phyloP scores from a whole-genome alignment of 2,113 vertebrate genomes.

The Pseudorasbora parva region DNA sequence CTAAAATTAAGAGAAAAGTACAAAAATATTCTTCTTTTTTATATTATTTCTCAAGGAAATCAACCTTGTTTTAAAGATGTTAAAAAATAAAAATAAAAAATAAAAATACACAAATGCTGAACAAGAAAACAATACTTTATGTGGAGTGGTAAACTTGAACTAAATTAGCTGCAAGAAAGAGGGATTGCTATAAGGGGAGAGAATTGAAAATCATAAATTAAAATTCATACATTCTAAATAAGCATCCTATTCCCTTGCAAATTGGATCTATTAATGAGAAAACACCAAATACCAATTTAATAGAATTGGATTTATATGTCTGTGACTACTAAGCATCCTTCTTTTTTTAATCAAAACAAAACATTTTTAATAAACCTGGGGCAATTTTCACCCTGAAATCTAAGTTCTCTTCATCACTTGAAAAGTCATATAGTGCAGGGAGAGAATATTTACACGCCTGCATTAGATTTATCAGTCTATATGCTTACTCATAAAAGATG shows the following conservation, averaged over 20 bases:
- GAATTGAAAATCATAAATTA: neutral
- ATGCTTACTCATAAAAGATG: neutral
- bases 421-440: neutral
- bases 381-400: neutral
- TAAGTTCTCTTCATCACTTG: neutral
- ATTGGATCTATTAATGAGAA: neutral
- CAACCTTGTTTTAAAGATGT: neutral
- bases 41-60: neutral
- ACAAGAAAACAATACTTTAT: neutral
- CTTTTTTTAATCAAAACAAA: neutral
- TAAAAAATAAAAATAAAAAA: neutral
- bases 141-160: neutral
- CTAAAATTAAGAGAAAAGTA: neutral
- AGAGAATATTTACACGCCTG: neutral
- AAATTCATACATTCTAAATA: slow-evolving; percentile 10
- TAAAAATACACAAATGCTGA: neutral
- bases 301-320: neutral
- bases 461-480: neutral
- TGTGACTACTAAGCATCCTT: neutral
- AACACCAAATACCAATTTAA: neutral
- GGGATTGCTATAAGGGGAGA: neutral
- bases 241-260: neutral
- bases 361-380: neutral
- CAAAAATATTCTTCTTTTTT: neutral
- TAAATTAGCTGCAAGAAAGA: neutral